Evolutionary conservation across 2,888 invertebrate species (phyloP).

Genomic region (Xestia sexstrigata): DNA sequence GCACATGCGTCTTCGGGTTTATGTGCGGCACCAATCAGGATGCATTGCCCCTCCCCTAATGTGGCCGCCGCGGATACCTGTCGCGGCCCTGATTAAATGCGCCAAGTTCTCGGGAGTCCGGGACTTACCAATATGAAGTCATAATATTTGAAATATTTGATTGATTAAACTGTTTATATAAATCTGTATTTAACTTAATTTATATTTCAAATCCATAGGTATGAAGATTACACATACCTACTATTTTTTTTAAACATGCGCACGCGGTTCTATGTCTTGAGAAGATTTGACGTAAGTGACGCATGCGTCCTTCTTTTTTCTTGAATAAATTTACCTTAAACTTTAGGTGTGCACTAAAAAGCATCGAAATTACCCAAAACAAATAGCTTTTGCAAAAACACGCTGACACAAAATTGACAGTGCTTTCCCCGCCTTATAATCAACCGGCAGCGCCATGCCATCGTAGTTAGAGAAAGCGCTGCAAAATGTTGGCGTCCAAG

Average conservation of each 20-base stretch:
- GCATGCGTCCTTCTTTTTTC: slow-evolving; percentile 25
- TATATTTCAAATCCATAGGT: background rate
- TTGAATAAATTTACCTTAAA: too few relatives aligned
- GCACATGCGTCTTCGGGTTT: slow-evolving; percentile 40
- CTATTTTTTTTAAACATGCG: background rate
- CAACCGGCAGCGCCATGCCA: too few relatives aligned
- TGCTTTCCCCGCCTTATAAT: too few relatives aligned
- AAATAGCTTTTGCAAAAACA: too few relatives aligned
- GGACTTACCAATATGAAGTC: background rate
- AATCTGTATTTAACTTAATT: background rate
- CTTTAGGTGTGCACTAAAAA: too few relatives aligned
- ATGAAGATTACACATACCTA: too few relatives aligned
- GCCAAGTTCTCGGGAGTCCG: background rate
- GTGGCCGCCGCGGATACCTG: slow-evolving; percentile 17
- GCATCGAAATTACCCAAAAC: too few relatives aligned
- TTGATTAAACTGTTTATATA: background rate
- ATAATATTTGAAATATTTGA: background rate
- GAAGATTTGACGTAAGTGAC: slow-evolving; percentile 1
- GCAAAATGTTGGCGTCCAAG: background rate
- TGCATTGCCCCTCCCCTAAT: slow-evolving; percentile 15
- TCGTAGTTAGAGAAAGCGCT: background rate
- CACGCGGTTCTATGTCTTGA: background rate
- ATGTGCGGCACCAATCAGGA: background rate
- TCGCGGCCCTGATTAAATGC: slow-evolving; percentile 8
- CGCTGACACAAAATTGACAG: too few relatives aligned